These are phyloP conservation scores for Rhyacophila evoluta DNA, from an alignment of 2,888 invertebrate genomes.

Conservation along the genomic window DNA sequence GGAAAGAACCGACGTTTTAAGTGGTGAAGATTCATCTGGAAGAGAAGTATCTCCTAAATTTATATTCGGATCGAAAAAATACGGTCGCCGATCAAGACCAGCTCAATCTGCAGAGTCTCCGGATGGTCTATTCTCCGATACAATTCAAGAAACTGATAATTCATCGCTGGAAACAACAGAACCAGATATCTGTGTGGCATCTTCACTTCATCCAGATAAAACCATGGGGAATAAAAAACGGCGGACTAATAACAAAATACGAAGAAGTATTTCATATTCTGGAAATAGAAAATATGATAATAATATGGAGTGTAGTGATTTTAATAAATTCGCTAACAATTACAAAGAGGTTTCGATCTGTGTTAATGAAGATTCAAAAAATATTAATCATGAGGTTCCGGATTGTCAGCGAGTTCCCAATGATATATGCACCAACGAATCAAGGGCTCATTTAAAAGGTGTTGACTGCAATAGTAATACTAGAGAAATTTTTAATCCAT, in stretches of 20 bases:
- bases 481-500: not conserved
- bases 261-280: constrained; percentile 71
- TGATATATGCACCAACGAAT: not conserved
- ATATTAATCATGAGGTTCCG: not conserved
- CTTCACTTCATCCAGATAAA: constrained; percentile 61
- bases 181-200: constrained; percentile 59
- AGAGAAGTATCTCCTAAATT: constrained; percentile 80
- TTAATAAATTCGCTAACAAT: not conserved
- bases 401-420: not conserved
- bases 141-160: constrained; percentile 37
- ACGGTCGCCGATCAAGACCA: constrained; percentile 79
- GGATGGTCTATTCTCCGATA: constrained; percentile 22
- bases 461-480: constrained; percentile 36
- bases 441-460: not conserved
- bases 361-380: not conserved
- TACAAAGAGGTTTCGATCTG: not conserved
- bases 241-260: constrained; percentile 66
- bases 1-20: constrained; percentile 57
- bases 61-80: constrained; percentile 80
- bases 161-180: constrained; percentile 56
- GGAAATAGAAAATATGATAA: constrained; percentile 58
- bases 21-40: constrained; percentile 72
- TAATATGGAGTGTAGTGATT: constrained; percentile 30
- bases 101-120: constrained; percentile 57
- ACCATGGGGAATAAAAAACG: constrained; percentile 64